Evolutionary conservation across 2,888 invertebrate species (phyloP).

Genomic region (Thera britannica): DNA sequence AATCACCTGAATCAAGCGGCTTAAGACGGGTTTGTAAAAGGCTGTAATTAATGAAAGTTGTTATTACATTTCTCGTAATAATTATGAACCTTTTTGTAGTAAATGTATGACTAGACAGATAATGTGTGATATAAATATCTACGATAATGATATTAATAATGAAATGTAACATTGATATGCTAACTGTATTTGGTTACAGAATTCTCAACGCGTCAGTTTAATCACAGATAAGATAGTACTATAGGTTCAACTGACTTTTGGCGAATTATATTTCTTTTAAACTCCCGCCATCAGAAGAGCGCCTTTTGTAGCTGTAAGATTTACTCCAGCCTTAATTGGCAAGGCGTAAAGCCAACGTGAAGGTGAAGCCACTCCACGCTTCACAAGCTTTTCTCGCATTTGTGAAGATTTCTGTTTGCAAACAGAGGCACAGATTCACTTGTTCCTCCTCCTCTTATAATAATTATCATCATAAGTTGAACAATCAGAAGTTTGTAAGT

Average conservation of each 20-base stretch:
- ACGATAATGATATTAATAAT: too few relatives aligned
- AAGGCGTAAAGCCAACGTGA: conserved; percentile 15
- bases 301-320: conserved; percentile 10
- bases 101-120: too few relatives aligned
- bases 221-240: too few relatives aligned
- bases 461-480: conserved; percentile 8
- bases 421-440: conserved; percentile 11
- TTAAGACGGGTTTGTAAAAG: too few relatives aligned
- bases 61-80: too few relatives aligned
- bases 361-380: conserved; percentile 23
- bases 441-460: conserved; percentile 3
- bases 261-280: not conserved
- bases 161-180: too few relatives aligned
- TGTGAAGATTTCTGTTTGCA: conserved; percentile 6
- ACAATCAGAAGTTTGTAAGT: conserved; percentile 19
- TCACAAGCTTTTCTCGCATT: conserved; percentile 18
- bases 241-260: not conserved
- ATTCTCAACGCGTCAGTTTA: not conserved
- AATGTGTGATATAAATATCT: too few relatives aligned
- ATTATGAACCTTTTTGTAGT: too few relatives aligned
- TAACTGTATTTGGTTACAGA: too few relatives aligned
- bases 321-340: conserved; percentile 25
- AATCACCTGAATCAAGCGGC: too few relatives aligned
- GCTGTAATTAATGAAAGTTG: too few relatives aligned
- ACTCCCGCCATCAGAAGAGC: not conserved